These are phyloP conservation scores for Tachina fera DNA, from an alignment of 2,888 invertebrate genomes.

Conservation along the genomic window DNA sequence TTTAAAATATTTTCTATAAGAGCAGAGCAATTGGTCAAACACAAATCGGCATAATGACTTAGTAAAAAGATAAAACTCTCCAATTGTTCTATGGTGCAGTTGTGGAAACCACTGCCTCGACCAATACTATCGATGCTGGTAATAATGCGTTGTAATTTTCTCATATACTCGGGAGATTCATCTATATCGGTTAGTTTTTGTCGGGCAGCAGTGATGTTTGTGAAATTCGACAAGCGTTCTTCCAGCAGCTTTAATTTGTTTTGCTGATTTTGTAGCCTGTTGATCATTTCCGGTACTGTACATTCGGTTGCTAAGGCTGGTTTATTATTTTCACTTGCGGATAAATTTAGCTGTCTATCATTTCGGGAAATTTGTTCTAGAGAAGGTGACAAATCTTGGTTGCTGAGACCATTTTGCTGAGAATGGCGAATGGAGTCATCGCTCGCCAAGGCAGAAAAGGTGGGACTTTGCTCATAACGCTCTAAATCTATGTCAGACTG, in stretches of 20 bases:
- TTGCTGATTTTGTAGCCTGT: slow-evolving; percentile 76
- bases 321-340: slow-evolving; percentile 48
- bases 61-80: slow-evolving; percentile 79
- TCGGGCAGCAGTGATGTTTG: slow-evolving; percentile 16
- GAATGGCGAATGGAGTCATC: slow-evolving; percentile 33
- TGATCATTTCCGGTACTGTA: slow-evolving; percentile 76
- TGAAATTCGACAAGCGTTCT: slow-evolving; percentile 74
- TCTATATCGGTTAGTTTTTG: background rate
- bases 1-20: slow-evolving; percentile 78
- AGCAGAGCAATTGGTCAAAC: slow-evolving; percentile 77
- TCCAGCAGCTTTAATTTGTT: slow-evolving; percentile 75
- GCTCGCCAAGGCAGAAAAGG: slow-evolving; percentile 73
- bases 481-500: slow-evolving; percentile 78
- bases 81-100: slow-evolving; percentile 77
- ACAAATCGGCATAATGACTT: slow-evolving; percentile 79
- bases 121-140: slow-evolving; percentile 77
- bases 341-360: slow-evolving; percentile 5
- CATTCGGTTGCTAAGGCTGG: slow-evolving; percentile 44
- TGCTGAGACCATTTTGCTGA: slow-evolving; percentile 55
- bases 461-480: slow-evolving; percentile 74
- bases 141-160: slow-evolving; percentile 75
- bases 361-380: slow-evolving; percentile 78
- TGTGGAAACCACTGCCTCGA: slow-evolving; percentile 75
- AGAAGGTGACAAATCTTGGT: slow-evolving; percentile 73
- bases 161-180: slow-evolving; percentile 73